Evolutionary conservation across 2,113 vertebrate genomes (phyloP), one percentile per base, ranked within the genome.

Genomic region (Manacus vitellinus): DNA sequence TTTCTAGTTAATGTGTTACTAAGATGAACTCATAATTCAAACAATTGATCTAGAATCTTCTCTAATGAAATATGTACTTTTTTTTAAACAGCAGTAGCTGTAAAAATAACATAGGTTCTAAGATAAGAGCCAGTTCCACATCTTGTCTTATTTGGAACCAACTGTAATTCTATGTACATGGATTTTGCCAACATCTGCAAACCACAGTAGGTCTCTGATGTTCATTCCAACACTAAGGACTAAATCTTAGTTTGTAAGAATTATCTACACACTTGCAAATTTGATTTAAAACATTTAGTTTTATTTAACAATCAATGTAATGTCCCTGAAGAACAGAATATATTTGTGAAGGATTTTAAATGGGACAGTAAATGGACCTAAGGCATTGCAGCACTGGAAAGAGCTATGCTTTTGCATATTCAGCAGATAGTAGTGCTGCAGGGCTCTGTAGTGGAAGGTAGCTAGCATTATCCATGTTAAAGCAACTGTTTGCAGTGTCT

Each of bases 141-240:
- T 46, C n/a, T 58, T 3, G 2, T 44, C 35, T 71, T 67, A 10
- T 22, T 76, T 70, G 73, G 55, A 88, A 33, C 35, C 12, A n/a
- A 33, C 76, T 47, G 31, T 59, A 65, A 23, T 35, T 94, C 47
- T 58, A 41, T 0, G 0, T 33, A 6, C 0, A 0, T 20, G n/a
- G 33, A 56, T 88, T 91, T 93, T 61, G 31, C 44, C 70, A 72
- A 52, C 12, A 54, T 56, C 59, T 82, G 73, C 52, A 68, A 88
- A 59, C 15, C 15, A 18, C 17, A 35, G 25, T 11, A 46, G 17
- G 14, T 67, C 30, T 91, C 74, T 51, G 33, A 55, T 46, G 43
- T 39, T 59, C 73, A 52, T 59, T 82, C 16, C 33, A 35, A 11
- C 19, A 43, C 5, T 47, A 47, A 75, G 30, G 14, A 72, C 52